These are phyloP conservation scores for Diabrotica balteata DNA, from an alignment of 2,888 invertebrate species.

Conservation along the genomic window DNA sequence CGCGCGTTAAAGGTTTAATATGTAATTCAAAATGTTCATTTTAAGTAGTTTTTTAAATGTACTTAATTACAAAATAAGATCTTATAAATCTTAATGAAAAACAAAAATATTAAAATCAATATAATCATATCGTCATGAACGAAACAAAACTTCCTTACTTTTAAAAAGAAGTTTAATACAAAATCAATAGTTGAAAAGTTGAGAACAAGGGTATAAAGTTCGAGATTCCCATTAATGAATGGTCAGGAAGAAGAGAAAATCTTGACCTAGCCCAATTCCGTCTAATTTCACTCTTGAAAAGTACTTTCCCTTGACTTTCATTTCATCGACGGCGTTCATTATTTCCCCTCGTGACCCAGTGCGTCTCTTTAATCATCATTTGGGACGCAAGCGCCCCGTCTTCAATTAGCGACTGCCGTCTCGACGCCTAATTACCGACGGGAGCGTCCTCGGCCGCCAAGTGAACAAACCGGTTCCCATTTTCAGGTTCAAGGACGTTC, in stretches of 20 bases:
- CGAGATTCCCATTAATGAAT: slow-evolving; percentile 41
- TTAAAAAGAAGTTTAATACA: slow-evolving; percentile 16
- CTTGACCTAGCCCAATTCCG: slow-evolving; percentile 59
- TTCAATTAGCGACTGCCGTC: slow-evolving; percentile 57
- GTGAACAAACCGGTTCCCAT: slow-evolving; percentile 11
- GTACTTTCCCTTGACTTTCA: slow-evolving; percentile 60
- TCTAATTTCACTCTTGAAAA: slow-evolving; percentile 61
- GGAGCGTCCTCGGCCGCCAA: slow-evolving; percentile 44
- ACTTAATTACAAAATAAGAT: too few relatives aligned
- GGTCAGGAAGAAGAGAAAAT: slow-evolving; percentile 46
- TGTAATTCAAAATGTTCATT: too few relatives aligned
- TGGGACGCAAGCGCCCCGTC: slow-evolving; percentile 56
- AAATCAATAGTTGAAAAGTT: slow-evolving; percentile 32
- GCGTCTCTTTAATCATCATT: slow-evolving; percentile 58
- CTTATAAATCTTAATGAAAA: too few relatives aligned
- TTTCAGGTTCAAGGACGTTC: slow-evolving; percentile 55
- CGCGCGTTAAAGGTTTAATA: too few relatives aligned
- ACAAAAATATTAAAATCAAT: too few relatives aligned
- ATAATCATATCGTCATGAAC: too few relatives aligned
- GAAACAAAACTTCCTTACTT: neutral
- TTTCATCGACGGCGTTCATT: slow-evolving; percentile 51
- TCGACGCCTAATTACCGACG: slow-evolving; percentile 59
- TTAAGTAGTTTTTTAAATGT: too few relatives aligned
- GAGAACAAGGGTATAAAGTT: slow-evolving; percentile 29
- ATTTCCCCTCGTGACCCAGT: slow-evolving; percentile 59